These are phyloP conservation scores for Brachionus calyciflorus DNA, from an alignment of 1,140 invertebrate genomes.

Conservation along the genomic window DNA sequence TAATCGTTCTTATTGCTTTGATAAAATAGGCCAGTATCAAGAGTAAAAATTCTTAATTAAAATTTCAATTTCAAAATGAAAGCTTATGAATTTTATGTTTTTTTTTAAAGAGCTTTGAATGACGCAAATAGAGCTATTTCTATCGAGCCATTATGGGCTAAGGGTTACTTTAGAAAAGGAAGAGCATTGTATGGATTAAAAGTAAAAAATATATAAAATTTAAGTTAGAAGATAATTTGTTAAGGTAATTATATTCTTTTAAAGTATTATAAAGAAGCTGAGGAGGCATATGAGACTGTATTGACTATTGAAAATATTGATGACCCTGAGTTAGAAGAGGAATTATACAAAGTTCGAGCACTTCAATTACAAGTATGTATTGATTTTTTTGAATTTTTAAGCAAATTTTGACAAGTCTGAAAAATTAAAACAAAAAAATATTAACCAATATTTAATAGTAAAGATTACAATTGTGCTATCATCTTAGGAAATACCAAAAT, in stretches of 20 bases:
- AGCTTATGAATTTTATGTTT: conserved; percentile 23
- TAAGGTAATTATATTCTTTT: conserved; percentile 46
- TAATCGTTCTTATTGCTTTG: conserved; percentile 61
- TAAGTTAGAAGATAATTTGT: neutral
- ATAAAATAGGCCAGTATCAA: conserved; percentile 58
- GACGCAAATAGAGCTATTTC: conserved; percentile 64
- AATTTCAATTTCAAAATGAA: neutral
- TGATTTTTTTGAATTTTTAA: no score
- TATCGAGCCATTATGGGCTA: conserved; percentile 62
- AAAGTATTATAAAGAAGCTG: conserved; percentile 62
- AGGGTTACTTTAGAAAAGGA: conserved; percentile 64
- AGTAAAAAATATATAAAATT: conserved; percentile 53
- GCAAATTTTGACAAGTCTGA: no score
- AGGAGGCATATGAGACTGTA: conserved; percentile 63
- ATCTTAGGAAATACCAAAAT: no score
- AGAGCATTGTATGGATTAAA: conserved; percentile 63
- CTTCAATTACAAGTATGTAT: conserved; percentile 61
- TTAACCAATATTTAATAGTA: no score
- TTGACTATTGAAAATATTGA: conserved; percentile 63
- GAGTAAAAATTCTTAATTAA: conserved; percentile 52
- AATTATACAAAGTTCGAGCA: conserved; percentile 60
- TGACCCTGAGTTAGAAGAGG: conserved; percentile 61
- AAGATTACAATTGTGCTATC: no score
- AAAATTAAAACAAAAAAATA: no score
- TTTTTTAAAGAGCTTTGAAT: conserved; percentile 61